A percentile compares a stretch with the other conserved stretches of the same genome.
phyloP scores from a whole-genome alignment of 2,113 vertebrate genomes.

The Oryzias javanicus region DNA sequence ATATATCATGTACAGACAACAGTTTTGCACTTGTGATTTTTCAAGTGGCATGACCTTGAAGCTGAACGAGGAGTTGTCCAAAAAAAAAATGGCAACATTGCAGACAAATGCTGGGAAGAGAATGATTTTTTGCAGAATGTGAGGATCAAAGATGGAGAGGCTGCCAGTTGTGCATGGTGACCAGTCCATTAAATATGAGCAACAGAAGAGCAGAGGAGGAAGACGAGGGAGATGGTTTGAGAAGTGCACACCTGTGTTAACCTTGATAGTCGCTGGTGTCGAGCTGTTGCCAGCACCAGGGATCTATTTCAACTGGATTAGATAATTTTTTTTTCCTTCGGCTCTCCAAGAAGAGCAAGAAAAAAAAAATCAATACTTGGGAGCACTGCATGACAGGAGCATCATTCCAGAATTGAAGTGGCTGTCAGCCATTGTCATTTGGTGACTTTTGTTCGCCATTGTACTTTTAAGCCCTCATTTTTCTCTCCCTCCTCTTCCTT shows the following conservation, averaged over 20 bases:
- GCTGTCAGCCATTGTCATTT: slow-evolving; percentile 93
- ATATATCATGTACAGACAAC: slow-evolving; percentile 71
- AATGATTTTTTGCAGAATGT: slow-evolving; percentile 53
- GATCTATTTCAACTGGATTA: slow-evolving; percentile 88
- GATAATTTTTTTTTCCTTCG: slow-evolving; percentile 71
- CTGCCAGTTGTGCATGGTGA: slow-evolving; percentile 77
- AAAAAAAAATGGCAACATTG: slow-evolving; percentile 44
- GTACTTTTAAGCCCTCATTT: slow-evolving; percentile 95
- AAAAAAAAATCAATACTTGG: slow-evolving; percentile 91
- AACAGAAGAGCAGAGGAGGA: slow-evolving; percentile 61
- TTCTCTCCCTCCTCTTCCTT: slow-evolving; percentile 76
- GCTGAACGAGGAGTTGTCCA: slow-evolving; percentile 22
- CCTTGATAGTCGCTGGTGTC: slow-evolving; percentile 86
- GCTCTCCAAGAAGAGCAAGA: slow-evolving; percentile 31
- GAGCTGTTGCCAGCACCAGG: slow-evolving; percentile 66
- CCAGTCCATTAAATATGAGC: slow-evolving; percentile 87
- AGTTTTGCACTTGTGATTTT: slow-evolving; percentile 63
- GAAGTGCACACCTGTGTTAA: slow-evolving; percentile 94
- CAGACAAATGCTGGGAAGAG: slow-evolving; percentile 67
- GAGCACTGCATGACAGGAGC: slow-evolving; percentile 87
- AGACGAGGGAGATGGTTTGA: slow-evolving; percentile 87
- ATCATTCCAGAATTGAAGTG: slow-evolving; percentile 96
- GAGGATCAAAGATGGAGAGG: slow-evolving; percentile 79
- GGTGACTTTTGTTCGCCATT: slow-evolving; percentile 92
- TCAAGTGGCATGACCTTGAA: slow-evolving; percentile 76